A percentile compares a stretch with the other conserved stretches of the same genome.
Evolutionary conservation across 1,140 invertebrate genomes (phyloP).

Genomic region (Drosophila ambigua): DNA sequence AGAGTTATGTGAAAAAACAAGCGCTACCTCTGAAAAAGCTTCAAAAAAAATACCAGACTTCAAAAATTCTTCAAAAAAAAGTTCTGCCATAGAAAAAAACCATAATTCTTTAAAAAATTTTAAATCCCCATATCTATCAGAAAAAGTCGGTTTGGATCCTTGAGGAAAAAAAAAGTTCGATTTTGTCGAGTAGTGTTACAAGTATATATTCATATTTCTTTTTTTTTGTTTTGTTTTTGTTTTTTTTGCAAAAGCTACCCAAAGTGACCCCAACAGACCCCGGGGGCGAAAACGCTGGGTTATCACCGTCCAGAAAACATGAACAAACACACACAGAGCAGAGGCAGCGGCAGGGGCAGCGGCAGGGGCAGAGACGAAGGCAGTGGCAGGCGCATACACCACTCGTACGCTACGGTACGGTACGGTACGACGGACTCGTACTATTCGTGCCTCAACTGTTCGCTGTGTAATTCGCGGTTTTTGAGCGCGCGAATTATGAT

Average conservation of each 20-base stretch:
- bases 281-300: slow-evolving; percentile 58
- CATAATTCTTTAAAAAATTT: too few species aligned
- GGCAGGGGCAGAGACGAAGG: slow-evolving; percentile 1
- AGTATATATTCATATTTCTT: slow-evolving; percentile 31
- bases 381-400: background rate
- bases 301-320: slow-evolving; percentile 63
- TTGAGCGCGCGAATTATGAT: slow-evolving; percentile 78
- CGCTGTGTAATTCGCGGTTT: slow-evolving; percentile 55
- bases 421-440: background rate
- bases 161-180: too few species aligned
- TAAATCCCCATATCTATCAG: too few species aligned
- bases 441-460: slow-evolving; percentile 34
- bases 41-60: too few species aligned
- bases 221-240: slow-evolving; percentile 22
- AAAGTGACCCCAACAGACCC: slow-evolving; percentile 65
- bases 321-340: slow-evolving; percentile 39
- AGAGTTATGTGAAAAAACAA: too few species aligned
- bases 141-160: too few species aligned
- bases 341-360: background rate
- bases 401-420: background rate
- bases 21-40: too few species aligned
- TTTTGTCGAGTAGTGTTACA: too few species aligned
- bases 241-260: slow-evolving; percentile 64
- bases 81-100: too few species aligned
- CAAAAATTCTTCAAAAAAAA: too few species aligned